phyloP scores from a whole-genome alignment of 2,113 vertebrate genomes.

The Clarias magur region DNA sequence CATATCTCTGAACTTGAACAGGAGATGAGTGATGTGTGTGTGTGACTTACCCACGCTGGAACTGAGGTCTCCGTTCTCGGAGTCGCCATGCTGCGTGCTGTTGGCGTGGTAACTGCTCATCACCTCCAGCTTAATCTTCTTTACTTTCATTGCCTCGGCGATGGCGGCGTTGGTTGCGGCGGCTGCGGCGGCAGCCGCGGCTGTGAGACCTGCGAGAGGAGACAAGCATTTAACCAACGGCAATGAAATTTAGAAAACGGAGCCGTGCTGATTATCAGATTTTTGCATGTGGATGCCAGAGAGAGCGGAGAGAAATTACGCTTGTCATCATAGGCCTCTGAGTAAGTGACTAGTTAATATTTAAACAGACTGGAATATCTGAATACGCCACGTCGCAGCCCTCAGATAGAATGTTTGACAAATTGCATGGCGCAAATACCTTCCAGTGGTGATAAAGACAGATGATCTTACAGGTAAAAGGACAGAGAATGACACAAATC shows the following conservation, averaged over 20 bases:
- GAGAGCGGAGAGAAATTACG: neutral
- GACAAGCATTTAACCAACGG: neutral
- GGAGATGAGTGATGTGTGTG: conserved; percentile 17
- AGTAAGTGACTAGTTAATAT: conserved; percentile 26
- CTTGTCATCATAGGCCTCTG: conserved; percentile 14
- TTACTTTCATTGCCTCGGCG: conserved; percentile 99
- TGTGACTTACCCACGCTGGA: conserved; percentile 89
- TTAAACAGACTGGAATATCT: conserved; percentile 13
- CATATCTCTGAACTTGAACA: neutral
- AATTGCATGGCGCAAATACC: neutral
- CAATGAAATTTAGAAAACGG: neutral
- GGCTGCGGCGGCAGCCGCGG: conserved; percentile 89
- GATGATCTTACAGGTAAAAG: conserved; percentile 17
- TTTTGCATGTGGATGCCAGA: neutral
- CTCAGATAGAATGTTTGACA: conserved; percentile 24
- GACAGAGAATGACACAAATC: conserved; percentile 1
- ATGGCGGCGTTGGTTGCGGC: conserved; percentile 97
- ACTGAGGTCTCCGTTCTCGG: conserved; percentile 96
- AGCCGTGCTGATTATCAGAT: neutral
- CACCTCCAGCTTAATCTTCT: conserved; percentile 99
- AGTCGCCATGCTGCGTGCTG: conserved; percentile 92
- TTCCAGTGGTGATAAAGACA: conserved; percentile 16
- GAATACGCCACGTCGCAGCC: neutral
- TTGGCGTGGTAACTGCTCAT: conserved; percentile 96
- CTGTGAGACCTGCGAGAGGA: conserved; percentile 84